Base-by-base conservation (phyloP, 2,888 invertebrate species). In the Hesperia comma region DNA sequence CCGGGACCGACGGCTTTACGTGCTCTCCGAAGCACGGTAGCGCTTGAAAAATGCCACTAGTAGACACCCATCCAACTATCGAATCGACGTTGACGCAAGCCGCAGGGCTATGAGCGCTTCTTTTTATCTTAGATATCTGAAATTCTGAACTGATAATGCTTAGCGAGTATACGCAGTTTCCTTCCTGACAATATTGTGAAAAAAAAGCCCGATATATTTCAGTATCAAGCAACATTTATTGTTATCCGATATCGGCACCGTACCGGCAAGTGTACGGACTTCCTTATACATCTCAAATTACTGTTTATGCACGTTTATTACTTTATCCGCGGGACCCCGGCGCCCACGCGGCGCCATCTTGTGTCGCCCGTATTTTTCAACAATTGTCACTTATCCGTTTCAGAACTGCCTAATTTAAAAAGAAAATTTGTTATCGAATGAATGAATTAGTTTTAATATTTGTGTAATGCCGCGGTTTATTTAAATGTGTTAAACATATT, bases 381-480 rank as follows among this genome's bases (percentile, higher is more conserved):
- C 51, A 61, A 53, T 51, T 51, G 53, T 61, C 40, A 53, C 40
- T 40, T 53, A 61, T 40, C 26, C 51, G 61, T 53, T 61, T 51
- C 40, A 19, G 40, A 61, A 53, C 21, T 17, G 17, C 49, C 49
- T 53, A 61, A 61, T 61, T 61, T 61, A 51, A 21, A 51, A 61
- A 21, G 21, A n/a, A 40, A 61, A 53, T 53, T 61, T 26, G 53
- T 53, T 40, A 33, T 51, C 49, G 37, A 14, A n/a, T 51, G 37
- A 14, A n/a, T 51, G 51, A 51, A 61, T 61, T 51, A 61, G 51
- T 61, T 61, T 61, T 37, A 61, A 61, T 61, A 61, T 49, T 51
- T 7, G 61, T 61, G 51, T 60, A 60, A 60, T 33, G 14, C 14
- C 21, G 21, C 51, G 19, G 12, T 21, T 51, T 51, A 51, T 51